These are phyloP conservation scores for Orbicella faveolata DNA, from an alignment of 64 coral and sea anemone species.

Conservation along the genomic window DNA sequence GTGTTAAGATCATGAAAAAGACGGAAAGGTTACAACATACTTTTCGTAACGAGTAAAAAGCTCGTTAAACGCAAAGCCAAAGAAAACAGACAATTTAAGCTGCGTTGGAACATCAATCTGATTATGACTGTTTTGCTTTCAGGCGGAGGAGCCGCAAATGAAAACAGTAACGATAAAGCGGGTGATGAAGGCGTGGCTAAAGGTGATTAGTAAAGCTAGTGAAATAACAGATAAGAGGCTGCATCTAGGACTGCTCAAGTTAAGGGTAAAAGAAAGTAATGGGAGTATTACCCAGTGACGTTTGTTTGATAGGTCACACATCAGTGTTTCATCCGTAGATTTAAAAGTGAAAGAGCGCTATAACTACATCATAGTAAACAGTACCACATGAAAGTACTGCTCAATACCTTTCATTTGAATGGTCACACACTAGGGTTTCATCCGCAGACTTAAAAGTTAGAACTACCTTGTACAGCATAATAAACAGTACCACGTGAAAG, in stretches of 20 bases:
- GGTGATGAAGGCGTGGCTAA: background rate
- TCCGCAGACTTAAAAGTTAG: background rate
- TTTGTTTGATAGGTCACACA: too few relatives aligned
- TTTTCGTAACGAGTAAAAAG: too few relatives aligned
- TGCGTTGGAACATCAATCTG: too few relatives aligned
- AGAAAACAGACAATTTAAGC: too few relatives aligned
- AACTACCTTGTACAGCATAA: background rate
- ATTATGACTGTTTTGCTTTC: background rate
- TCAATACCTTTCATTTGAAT: background rate
- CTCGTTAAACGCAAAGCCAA: too few relatives aligned
- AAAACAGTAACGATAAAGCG: background rate
- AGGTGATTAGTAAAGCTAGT: background rate
- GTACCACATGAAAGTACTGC: background rate
- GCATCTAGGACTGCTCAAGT: too few relatives aligned
- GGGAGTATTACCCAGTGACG: too few relatives aligned
- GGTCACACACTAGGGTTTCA: background rate
- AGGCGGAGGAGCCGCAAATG: constrained; percentile 4
- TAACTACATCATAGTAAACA: too few relatives aligned
- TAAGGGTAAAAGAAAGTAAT: too few relatives aligned
- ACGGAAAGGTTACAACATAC: too few relatives aligned
- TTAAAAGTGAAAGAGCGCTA: background rate
- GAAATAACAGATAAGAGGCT: background rate
- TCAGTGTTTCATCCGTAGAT: background rate
- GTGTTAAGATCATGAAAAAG: too few relatives aligned
- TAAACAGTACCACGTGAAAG: background rate